Evolutionary conservation across 2,797 vertebrate genomes (phyloP), one percentile per base, ranked within the genome.

Genomic region (Parauchenoglanis punctatus): DNA sequence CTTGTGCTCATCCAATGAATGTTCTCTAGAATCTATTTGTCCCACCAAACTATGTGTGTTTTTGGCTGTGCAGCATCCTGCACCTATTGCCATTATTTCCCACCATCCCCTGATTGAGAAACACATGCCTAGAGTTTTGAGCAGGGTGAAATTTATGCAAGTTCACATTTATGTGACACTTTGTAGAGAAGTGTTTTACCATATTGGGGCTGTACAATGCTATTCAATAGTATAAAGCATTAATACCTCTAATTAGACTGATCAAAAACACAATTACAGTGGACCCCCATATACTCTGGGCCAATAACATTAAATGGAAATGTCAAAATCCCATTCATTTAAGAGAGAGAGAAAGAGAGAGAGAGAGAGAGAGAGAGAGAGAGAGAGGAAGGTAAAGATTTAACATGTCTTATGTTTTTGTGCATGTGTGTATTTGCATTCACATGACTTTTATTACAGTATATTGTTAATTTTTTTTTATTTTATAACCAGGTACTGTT

Each of bases 61-160:
- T 81, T n/a, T 63, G 58, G 18, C 44, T 82, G 44, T 20, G 17
- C 10, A 80, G 56, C 35, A 40, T 80, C 56, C 77, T 77, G 49
- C 12, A 77, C 12, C 49, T 77, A 56, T 56, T 61, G 56, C 5
- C 31, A 15, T 61, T 61, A 59, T 40, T 61, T 40, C 56, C 49
- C 49, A 72, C 35, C 31, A 20, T 72, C 17, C 25, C 73, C 25
- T 81, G 78, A 35, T 63, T 81, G 78, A 44, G 35, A 61, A 61
- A 81, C 12, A 44, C 23, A 15, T 81, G 23, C 11, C n/a, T 76
- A 10, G 73, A 76, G 25, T 49, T 81, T 63, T 63, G 11, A 81
- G 61, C 11, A 23, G n/a, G 54, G 77, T 80, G 31, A 81, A 81
- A 81, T 81, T 63, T 81, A 25, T 81, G 20, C 20, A 44, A 15